Base-by-base conservation (phyloP, 2,888 invertebrate species). In the Nomada ferruginata region DNA sequence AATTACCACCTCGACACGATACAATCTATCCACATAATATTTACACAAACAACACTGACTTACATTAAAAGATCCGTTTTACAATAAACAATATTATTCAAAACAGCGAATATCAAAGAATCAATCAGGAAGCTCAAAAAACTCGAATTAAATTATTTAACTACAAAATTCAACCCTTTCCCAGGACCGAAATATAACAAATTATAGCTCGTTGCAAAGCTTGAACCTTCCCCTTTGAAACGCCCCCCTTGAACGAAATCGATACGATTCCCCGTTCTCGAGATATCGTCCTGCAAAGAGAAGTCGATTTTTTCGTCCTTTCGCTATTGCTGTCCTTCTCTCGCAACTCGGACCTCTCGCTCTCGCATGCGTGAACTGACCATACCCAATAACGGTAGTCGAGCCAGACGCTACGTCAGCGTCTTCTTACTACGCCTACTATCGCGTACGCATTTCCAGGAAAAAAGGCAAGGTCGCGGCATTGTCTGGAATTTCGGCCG, bases 401-500 rank as follows among this genome's bases (percentile, higher is more conserved):
- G 50, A 36, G 52, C 50, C 52, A 52, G 23, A 36, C 36, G 57
- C 44, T 69, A 29, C 29, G 36, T 71, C 60, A 61, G 29, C 47
- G 47, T 20, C 59, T 57, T 29, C 57, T 47, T 42, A n/a, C n/a
- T 42, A 36, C 36, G 36, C 36, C 36, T 55, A 66, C 53, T 53
- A 66, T 11, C 23, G 23, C 69, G 47, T 70, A 70, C 71, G 60
- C 60, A 52, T 52, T 52, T 42, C 23, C 18, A n/a, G 36, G 36
- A 23, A 52, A 61, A 23, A 61, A 23, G 15, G 36, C 36, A 60
- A 18, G 71, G 71, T 71, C 71, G 50, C 71, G 36, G 36, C 18
- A 36, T 18, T 71, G 47, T 7, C 29, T 20, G 61, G 61, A 42
- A 53, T 71, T 61, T 61, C 42, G 60, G 18, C 18, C 20, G 13